phyloP scores from a whole-genome alignment of 1,140 invertebrate species.

The Triops cancriformis region DNA sequence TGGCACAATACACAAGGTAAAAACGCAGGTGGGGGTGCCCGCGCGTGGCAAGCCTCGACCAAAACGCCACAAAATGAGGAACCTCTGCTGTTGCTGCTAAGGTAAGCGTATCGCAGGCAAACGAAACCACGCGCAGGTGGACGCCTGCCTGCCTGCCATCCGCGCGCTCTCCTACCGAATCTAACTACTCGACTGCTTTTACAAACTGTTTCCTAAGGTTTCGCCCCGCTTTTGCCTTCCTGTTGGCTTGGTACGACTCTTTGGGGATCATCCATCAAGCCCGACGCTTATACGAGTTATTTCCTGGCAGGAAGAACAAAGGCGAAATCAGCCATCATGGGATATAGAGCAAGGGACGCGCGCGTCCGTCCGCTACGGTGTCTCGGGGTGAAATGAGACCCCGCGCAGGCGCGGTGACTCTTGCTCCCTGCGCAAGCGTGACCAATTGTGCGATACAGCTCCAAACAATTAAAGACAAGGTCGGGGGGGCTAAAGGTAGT shows the following conservation, averaged over 20 bases:
- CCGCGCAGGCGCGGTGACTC: neutral
- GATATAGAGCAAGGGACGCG: neutral
- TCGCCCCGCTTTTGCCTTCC: constrained; percentile 1
- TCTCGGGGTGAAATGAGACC: neutral
- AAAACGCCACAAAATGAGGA: no score
- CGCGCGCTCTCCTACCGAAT: neutral
- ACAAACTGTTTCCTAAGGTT: neutral
- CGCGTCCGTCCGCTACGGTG: neutral
- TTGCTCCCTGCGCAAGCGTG: neutral
- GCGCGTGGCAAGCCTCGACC: neutral
- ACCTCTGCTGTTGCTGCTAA: neutral
- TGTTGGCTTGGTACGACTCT: neutral
- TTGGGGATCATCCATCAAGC: neutral
- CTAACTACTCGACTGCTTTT: neutral
- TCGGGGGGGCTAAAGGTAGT: neutral
- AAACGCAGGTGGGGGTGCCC: constrained; percentile 11
- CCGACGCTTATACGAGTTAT: neutral
- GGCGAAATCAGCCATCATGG: neutral
- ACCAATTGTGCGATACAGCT: neutral
- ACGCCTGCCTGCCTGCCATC: constrained; percentile 5
- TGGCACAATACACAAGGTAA: constrained; percentile 4
- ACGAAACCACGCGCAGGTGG: constrained; percentile 3
- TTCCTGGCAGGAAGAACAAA: neutral
- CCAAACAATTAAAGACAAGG: neutral
- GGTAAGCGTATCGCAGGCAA: neutral